phyloP scores from a whole-genome alignment of 2,888 invertebrate genomes.

The Caenorhabditis imperialis region DNA sequence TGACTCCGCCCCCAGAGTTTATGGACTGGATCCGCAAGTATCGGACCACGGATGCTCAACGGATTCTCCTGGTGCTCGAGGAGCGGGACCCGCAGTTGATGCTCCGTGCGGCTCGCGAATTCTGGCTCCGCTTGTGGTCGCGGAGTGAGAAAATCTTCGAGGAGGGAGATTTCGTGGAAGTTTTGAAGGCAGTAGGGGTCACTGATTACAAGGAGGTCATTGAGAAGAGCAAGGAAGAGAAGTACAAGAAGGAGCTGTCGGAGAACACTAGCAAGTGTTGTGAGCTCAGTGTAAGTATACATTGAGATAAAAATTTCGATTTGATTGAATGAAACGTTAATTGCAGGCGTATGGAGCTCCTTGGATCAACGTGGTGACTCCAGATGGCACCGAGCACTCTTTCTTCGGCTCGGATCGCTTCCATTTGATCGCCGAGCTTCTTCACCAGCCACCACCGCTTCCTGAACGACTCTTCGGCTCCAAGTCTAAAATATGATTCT shows the following conservation, averaged over 20 bases:
- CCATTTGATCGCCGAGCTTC: slow-evolving; percentile 62
- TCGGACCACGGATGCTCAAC: slow-evolving; percentile 53
- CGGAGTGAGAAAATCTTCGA: slow-evolving; percentile 64
- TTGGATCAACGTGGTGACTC: slow-evolving; percentile 64
- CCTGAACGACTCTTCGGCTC: slow-evolving; percentile 23
- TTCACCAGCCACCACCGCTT: slow-evolving; percentile 53
- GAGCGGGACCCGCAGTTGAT: slow-evolving; percentile 31
- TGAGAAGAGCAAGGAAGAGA: slow-evolving; percentile 32
- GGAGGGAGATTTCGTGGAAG: slow-evolving; percentile 55
- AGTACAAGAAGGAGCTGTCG: slow-evolving; percentile 40
- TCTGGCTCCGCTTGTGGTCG: slow-evolving; percentile 64
- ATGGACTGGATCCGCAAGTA: slow-evolving; percentile 52
- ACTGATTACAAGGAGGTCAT: slow-evolving; percentile 47
- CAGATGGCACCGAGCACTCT: slow-evolving; percentile 51
- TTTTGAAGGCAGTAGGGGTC: slow-evolving; percentile 54
- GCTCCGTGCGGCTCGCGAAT: slow-evolving; percentile 44
- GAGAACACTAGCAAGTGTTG: slow-evolving; percentile 51
- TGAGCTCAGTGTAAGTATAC: slow-evolving; percentile 41
- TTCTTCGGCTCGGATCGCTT: slow-evolving; percentile 72
- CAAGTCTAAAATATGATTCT: slow-evolving; percentile 19
- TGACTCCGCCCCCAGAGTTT: slow-evolving; percentile 74
- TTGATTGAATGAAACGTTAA: too few relatives aligned
- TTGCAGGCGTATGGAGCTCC: slow-evolving; percentile 71
- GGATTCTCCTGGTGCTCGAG: slow-evolving; percentile 47
- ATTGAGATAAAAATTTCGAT: too few relatives aligned